Evolutionary conservation across 2,113 vertebrate genomes (phyloP), one percentile per base, ranked within the genome.

Genomic region (Stictonetta naevosa): DNA sequence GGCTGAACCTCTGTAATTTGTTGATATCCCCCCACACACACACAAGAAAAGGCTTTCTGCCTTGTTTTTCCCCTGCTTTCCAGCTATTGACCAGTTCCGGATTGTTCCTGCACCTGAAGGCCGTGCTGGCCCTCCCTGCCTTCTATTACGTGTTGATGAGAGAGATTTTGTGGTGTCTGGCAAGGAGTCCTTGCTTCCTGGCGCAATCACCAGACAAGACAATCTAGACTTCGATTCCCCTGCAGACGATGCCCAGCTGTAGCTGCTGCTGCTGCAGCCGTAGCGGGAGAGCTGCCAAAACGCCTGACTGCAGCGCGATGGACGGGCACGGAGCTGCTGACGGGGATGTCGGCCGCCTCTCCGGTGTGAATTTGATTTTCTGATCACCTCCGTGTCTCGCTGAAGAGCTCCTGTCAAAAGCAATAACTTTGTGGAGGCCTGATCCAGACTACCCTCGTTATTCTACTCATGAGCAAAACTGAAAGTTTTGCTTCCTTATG

Each of bases 121-220:
- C 59, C 31, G 29, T 1, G 3, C 15, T 36, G 60, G 26, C 67
- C 52, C 23, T 59, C 56, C 40, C 23, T 18, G 53, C 29, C 34
- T 22, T 10, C 40, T 38, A 1, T 3, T 6, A 13, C 2, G 18
- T 12, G 72, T 13, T 5, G 50, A 6, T 14, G n/a, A 1, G 38
- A 56, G 20, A 3, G 29, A 33, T 44, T 17, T 55, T 25, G 33
- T 29, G 34, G 62, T 5, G 28, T 2, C 40, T 53, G 72, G 72
- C 67, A 26, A 16, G 33, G 73, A 53, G 42, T 7, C 62, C 46
- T 58, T 62, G 63, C 48, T 78, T 83, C 89, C 69, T 33, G 64
- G 9, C 31, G 8, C 34, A 11, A 5, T 33, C 9, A 18, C 11
- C 81, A 67, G 76, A 1, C 42, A 31, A 50, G 46, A 50, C 59